These are phyloP conservation scores for Polydrusus pterygomalis DNA, from an alignment of 2,888 invertebrate genomes.

Conservation along the genomic window DNA sequence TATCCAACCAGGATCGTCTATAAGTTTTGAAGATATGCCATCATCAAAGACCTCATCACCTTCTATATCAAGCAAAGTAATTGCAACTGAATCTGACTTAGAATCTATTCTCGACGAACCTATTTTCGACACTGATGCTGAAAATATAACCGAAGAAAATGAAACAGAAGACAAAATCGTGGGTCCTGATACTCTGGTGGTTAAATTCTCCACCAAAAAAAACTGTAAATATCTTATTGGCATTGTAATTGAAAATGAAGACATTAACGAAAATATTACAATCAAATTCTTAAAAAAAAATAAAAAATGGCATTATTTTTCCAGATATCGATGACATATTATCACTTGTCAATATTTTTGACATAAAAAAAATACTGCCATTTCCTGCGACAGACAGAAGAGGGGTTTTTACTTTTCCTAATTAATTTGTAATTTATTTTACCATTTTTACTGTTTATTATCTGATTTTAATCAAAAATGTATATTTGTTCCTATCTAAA, in stretches of 20 bases:
- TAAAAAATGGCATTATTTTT: not conserved
- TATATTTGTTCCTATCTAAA: too few relatives aligned
- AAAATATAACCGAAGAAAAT: not conserved
- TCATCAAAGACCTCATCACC: not conserved
- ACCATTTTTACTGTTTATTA: too few relatives aligned
- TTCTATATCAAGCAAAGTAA: not conserved
- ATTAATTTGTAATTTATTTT: not conserved
- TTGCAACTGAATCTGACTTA: not conserved
- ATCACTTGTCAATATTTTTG: constrained; percentile 1
- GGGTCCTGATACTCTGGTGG: not conserved
- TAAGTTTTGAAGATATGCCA: constrained; percentile 2
- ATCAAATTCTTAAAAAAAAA: constrained; percentile 5
- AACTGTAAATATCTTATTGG: not conserved
- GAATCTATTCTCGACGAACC: not conserved
- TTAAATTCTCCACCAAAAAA: not conserved
- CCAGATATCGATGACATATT: not conserved
- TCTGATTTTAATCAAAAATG: too few relatives aligned
- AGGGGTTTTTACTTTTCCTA: constrained; percentile 1
- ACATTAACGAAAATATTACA: too few relatives aligned
- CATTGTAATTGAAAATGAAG: not conserved
- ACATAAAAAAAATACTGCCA: constrained; percentile 1
- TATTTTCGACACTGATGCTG: not conserved
- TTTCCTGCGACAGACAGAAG: not conserved
- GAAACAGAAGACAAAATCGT: not conserved
- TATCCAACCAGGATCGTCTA: constrained; percentile 10